Base-by-base conservation (phyloP, 2,888 invertebrate genomes). In the Phytoseiulus persimilis region DNA sequence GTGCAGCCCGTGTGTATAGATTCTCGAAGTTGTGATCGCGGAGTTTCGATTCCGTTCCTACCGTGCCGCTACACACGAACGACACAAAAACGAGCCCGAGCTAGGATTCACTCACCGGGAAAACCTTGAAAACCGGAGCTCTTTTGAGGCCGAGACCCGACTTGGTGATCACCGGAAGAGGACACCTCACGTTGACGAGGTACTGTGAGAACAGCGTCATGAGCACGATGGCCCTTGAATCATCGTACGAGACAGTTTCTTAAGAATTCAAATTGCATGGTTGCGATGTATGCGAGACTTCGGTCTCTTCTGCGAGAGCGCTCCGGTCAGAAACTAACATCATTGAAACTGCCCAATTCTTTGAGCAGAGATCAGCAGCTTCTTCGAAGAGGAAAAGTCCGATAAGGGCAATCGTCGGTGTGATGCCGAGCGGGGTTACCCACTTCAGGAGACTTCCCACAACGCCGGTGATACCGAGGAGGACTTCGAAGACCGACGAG, bases 341-440 rank as follows among this genome's bases (percentile, higher is more conserved):
- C 31, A 94, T 94, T 0, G 96, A 95, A 90, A 97, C 95, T n/a
- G 95, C 96, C 96, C 96, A 97, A 91, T 96, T 95, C 92, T 95
- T 95, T 0, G 96, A 94, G 0, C 96, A 96, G n/a, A 96, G 95
- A 0, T 94, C 94, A 0, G 96, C 95, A 0, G 96, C 96, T 92
- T 96, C 95, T 92, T 95, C 95, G 92, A 96, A 96, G 83, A 97
- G 93, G 0, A 96, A 96, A 28, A 97, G 93, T 0, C 97, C 97
- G 90, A 97, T 96, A 90, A 97, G 93, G 0, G 96, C 95, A 14
- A 97, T 96, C 0, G 96, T 96, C 0, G 96, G 96, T 0, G 95
- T 95, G 90, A 97, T 96, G 0, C 96, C 96, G 90, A 97, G 93
- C 0, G 97, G 97, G 0, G 96, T 96, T 90, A 97, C 95, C 92